Evolutionary conservation across 2,113 vertebrate genomes (phyloP), one percentile per base, ranked within the genome.

Genomic region (Xyrauchen texanus): DNA sequence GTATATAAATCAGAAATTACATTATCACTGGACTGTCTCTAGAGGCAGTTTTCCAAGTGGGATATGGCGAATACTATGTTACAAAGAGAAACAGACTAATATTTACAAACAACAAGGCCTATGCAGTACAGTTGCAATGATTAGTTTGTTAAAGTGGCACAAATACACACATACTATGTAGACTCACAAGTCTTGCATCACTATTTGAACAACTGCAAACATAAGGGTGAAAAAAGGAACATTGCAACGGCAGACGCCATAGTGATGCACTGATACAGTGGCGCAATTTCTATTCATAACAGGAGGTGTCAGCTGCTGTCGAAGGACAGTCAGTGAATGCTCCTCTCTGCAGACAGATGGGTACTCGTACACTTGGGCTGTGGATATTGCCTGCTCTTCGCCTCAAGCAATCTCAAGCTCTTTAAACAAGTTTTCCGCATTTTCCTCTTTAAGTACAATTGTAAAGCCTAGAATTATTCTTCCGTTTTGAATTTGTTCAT

Each of bases 271-370:
- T 34, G 5, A 52, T 34, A 70, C n/a, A n/a, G 51, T 53, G 11
- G 34, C 57, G 68, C 68, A 55, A 34, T 70, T 70, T 55, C 68
- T 21, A 57, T 42, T 68, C 12, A 55, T 13, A 8, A 70, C 68
- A 42, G 16, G 52, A 70, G 52, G 52, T 70, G 68, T 70, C 68
- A 13, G 16, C 15, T 34, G 47, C 8, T 68, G 47, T 47, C 65
- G 2, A 49, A 67, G 45, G 13, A 66, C 21, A 1, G 21, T 34
- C 8, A 49, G 44, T 47, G 64, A 47, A 44, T 45, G 4, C n/a
- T 44, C 4, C 7, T 57, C 51, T 34, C 21, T 55, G 51, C 68
- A 42, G 68, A 70, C 10, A 34, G 21, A 34, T 3, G 21, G 21
- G 21, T 3, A 34, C 21, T 34, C 21, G 21, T 34, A 55, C 67